Conservation (phyloP, 2,797 vertebrate species). For the Mionectes olivaceus region DNA sequence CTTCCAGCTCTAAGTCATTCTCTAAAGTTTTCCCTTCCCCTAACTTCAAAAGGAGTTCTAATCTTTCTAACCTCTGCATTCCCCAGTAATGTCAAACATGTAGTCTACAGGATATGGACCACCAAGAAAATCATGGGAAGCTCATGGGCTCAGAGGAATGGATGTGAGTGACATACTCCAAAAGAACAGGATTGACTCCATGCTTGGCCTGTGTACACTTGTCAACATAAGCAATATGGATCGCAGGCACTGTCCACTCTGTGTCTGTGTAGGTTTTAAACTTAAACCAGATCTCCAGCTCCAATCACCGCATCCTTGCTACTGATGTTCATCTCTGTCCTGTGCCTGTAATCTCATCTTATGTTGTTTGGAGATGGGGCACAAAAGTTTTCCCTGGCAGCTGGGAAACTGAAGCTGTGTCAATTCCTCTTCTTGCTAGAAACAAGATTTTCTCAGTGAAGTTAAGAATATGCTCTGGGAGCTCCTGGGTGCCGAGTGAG, state of each 20-base stretch:
- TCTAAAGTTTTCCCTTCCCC: background rate
- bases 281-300: background rate
- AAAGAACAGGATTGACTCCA: background rate
- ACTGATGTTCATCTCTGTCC: background rate
- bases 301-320: background rate
- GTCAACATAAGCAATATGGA: background rate
- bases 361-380: background rate
- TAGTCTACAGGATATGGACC: background rate
- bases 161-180: background rate
- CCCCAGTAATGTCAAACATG: slow-evolving; percentile 5
- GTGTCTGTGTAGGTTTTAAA: background rate
- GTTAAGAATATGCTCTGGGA: background rate
- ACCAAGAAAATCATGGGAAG: slow-evolving; percentile 2
- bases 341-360: background rate
- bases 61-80: slow-evolving; percentile 35
- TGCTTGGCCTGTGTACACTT: background rate
- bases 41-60: slow-evolving; percentile 22
- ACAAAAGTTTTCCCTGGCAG: background rate
- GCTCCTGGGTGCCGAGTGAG: background rate
- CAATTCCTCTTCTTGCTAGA: background rate
- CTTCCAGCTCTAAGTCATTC: background rate
- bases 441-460: background rate
- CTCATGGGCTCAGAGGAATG: background rate
- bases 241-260: background rate
- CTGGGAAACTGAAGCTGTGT: background rate